Base-by-base conservation (phyloP, 1,140 invertebrate species). In the Mizuhopecten yessoensis region DNA sequence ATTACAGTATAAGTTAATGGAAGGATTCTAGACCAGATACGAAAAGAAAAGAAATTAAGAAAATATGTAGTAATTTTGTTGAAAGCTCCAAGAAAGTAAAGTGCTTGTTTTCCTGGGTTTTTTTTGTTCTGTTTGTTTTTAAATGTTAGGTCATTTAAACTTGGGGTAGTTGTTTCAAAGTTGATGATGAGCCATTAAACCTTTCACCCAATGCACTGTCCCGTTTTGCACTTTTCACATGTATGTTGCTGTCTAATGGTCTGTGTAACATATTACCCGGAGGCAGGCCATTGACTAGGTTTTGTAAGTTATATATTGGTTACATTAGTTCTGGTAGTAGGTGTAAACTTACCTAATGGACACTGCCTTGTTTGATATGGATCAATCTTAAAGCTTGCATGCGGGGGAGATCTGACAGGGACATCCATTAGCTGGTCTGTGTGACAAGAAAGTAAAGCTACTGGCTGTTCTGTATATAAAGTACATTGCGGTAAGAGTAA, bases 331-430 rank as follows among this genome's bases (percentile, higher is more conserved):
- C n/a, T n/a, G n/a, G 57, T 11, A 29, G 57, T 75, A 75, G 57
- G 11, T 9, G n/a, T 75, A n/a, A 75, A 75, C 57, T n/a, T 75
- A 29, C 57, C 57, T 75, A 75, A 75, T 75, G 57, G 57, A 29
- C n/a, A 75, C 57, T 29, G 57, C 57, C 57, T 75, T 75, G 57
- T 75, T 75, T 75, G 57, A 29, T 75, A 75, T 75, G 29, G 23
- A 75, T 75, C 57, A 75, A 75, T 75, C 57, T 75, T 75, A 29
- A 75, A 75, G 29, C 57, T 29, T 75, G 29, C 57, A 75, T 75
- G 57, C 29, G 57, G 57, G n/a, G n/a, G n/a, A n/a, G 9, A 29
- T 29, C 57, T 29, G 57, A 75, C 57, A 75, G 57, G 11, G 13
- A 75, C 57, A 75, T 17, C 57, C 57, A 75, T 75, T n/a, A 75